Conservation (phyloP, 1,140 invertebrate genomes). For the Eriocheir sinensis region DNA sequence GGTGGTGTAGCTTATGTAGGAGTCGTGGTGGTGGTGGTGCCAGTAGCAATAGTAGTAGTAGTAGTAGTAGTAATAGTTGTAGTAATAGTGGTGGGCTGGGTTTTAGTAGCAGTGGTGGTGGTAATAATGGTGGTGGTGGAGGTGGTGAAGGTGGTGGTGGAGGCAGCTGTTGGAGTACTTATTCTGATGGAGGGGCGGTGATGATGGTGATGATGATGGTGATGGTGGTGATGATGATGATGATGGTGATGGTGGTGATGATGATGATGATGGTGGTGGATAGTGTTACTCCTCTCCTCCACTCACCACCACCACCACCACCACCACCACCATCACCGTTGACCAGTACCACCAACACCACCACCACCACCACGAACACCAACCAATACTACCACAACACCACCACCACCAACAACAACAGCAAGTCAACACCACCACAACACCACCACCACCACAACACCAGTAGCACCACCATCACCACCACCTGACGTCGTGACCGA, state of each 20-base stretch:
- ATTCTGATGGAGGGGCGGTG: too few species aligned
- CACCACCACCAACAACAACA: background rate
- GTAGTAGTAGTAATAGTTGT: background rate
- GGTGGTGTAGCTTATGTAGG: background rate
- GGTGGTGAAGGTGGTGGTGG: background rate
- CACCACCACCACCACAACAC: background rate
- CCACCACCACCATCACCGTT: too few species aligned
- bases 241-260: background rate
- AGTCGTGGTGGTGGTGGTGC: background rate
- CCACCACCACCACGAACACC: background rate
- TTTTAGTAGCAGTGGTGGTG: background rate
- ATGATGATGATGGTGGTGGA: background rate
- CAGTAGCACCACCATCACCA: background rate
- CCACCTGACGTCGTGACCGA: background rate
- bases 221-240: too few species aligned
- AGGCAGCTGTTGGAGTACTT: too few species aligned
- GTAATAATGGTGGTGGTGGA: background rate
- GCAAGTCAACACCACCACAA: constrained; percentile 11
- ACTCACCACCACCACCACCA: background rate
- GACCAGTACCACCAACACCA: background rate
- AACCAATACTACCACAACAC: background rate
- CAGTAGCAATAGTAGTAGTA: background rate
- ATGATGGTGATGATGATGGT: too few species aligned
- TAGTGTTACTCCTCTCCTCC: background rate
- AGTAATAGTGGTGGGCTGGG: background rate